phyloP scores from a whole-genome alignment of 2,888 invertebrate genomes.

The Therioaphis trifolii region DNA sequence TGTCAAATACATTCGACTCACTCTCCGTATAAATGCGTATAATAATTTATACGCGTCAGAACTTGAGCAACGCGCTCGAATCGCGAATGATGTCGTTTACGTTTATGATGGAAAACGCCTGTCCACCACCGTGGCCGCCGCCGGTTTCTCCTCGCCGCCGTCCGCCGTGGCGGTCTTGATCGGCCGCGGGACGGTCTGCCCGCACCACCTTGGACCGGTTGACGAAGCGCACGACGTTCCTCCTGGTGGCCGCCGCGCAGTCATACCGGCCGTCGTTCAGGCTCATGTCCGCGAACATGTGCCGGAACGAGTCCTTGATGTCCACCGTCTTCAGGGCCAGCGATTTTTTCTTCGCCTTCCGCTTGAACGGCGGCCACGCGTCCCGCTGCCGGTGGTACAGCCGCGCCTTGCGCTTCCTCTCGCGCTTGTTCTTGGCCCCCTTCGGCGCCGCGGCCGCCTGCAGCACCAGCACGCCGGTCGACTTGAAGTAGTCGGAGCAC shows the following conservation, averaged over 20 bases:
- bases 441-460: conserved; percentile 13
- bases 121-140: neutral
- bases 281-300: neutral
- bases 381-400: neutral
- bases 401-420: conserved; percentile 18
- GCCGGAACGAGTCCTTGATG: conserved; percentile 42
- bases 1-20: too few relatives aligned
- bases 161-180: neutral
- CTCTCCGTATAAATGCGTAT: too few relatives aligned
- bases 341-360: conserved; percentile 36
- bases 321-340: conserved; percentile 19
- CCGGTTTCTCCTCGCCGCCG: neutral
- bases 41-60: neutral
- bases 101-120: conserved; percentile 39
- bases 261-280: neutral
- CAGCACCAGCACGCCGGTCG: conserved; percentile 75
- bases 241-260: neutral
- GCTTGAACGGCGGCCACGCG: neutral
- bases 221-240: neutral
- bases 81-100: conserved; percentile 56
- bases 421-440: conserved; percentile 21
- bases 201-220: too few relatives aligned
- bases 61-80: conserved; percentile 25
- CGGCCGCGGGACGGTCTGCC: neutral
- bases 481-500: conserved; percentile 83